Evolutionary conservation across 2,797 vertebrate species (phyloP).

Genomic region (Toxotes lorentzi): DNA sequence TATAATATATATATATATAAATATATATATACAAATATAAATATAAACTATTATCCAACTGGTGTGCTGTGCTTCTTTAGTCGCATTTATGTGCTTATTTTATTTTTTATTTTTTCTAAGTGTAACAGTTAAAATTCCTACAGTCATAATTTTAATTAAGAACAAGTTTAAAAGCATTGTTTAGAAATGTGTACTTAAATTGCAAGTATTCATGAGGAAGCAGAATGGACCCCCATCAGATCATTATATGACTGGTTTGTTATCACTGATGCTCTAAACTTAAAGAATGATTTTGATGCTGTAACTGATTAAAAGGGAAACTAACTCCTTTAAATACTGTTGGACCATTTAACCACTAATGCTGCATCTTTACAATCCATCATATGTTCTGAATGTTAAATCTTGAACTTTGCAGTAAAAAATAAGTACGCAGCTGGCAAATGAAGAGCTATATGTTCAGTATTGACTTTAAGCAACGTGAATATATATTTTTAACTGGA

Average conservation of each 20-base stretch:
- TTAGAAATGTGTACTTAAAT: background rate
- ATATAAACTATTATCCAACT: conserved; percentile 84
- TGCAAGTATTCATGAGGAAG: background rate
- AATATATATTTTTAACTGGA: background rate
- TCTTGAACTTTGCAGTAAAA: background rate
- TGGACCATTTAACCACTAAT: background rate
- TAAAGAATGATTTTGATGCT: background rate
- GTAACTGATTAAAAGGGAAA: background rate
- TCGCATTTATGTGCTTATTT: background rate
- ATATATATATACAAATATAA: conserved; percentile 85
- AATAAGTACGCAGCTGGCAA: background rate
- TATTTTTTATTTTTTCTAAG: background rate
- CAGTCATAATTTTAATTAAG: background rate
- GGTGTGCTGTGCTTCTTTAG: conserved; percentile 66
- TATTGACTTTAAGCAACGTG: background rate
- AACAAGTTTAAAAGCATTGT: background rate
- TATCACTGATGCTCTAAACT: background rate
- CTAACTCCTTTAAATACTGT: background rate
- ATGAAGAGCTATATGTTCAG: background rate
- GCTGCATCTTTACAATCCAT: too few relatives aligned
- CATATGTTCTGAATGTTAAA: too few relatives aligned
- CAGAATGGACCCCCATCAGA: background rate
- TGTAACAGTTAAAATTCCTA: background rate
- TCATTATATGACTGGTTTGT: background rate
- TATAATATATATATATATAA: conserved; percentile 80